Evolutionary conservation across 1,140 invertebrate genomes (phyloP).

Genomic region (Hycleus phaleratus): DNA sequence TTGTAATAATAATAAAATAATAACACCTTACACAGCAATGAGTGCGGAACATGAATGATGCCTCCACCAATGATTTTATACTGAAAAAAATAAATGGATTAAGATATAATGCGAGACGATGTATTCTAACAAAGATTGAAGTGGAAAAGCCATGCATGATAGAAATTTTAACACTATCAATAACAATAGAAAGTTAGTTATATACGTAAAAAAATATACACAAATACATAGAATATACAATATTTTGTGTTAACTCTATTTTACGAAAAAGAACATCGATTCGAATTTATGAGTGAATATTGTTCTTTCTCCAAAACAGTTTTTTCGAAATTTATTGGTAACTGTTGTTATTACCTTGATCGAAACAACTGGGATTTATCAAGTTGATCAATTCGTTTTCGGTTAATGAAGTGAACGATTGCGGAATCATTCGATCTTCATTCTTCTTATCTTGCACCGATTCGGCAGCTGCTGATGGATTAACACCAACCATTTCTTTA

Average conservation of each 20-base stretch:
- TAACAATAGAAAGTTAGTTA: too few species aligned
- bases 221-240: too few species aligned
- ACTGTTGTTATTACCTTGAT: slow-evolving; percentile 53
- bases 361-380: slow-evolving; percentile 79
- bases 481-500: slow-evolving; percentile 22
- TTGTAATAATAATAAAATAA: neutral
- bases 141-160: neutral
- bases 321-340: slow-evolving; percentile 10
- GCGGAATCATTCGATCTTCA: slow-evolving; percentile 49
- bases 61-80: slow-evolving; percentile 39
- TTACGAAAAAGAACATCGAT: too few species aligned
- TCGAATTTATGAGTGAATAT: too few species aligned
- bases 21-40: slow-evolving; percentile 31
- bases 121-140: neutral
- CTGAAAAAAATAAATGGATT: slow-evolving; percentile 36
- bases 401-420: slow-evolving; percentile 71
- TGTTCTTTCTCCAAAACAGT: neutral
- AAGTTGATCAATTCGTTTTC: slow-evolving; percentile 77
- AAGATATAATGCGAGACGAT: neutral
- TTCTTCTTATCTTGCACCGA: slow-evolving; percentile 17
- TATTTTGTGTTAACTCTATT: too few species aligned
- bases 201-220: too few species aligned
- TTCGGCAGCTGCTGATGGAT: neutral
- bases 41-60: slow-evolving; percentile 36
- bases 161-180: too few species aligned